Conservation (phyloP, 2,888 invertebrate species). For the Cosmia pyralina region DNA sequence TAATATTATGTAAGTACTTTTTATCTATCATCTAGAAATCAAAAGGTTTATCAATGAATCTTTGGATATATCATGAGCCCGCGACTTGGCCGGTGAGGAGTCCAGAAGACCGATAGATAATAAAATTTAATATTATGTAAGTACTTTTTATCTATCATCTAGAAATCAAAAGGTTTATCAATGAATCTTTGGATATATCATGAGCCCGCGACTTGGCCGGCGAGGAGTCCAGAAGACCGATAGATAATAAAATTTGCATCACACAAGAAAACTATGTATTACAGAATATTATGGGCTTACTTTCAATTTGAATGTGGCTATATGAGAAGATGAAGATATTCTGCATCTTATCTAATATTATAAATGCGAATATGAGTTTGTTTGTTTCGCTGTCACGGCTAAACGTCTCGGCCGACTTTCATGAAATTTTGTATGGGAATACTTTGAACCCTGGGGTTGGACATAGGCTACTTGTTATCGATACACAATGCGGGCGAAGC, state of each 20-base stretch:
- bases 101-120: background rate
- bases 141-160: constrained; percentile 9
- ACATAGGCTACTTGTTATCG: too few species aligned
- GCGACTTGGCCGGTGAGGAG: background rate
- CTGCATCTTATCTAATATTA: too few species aligned
- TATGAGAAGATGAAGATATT: too few species aligned
- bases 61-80: too few species aligned
- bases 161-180: constrained; percentile 17
- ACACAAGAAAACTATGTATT: background rate
- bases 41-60: constrained; percentile 8
- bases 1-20: background rate
- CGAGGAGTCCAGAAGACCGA: background rate
- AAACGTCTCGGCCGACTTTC: too few species aligned
- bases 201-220: background rate
- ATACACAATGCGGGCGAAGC: too few species aligned
- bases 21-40: constrained; percentile 21
- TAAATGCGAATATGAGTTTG: too few species aligned
- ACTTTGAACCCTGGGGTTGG: too few species aligned
- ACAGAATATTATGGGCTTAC: too few species aligned
- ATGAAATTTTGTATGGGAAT: too few species aligned
- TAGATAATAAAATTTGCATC: background rate
- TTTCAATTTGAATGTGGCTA: too few species aligned
- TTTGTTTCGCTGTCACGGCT: too few species aligned
- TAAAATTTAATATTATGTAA: background rate
- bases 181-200: background rate